phyloP scores from a whole-genome alignment of 2,888 invertebrate species.

The Andrena bucephala region DNA sequence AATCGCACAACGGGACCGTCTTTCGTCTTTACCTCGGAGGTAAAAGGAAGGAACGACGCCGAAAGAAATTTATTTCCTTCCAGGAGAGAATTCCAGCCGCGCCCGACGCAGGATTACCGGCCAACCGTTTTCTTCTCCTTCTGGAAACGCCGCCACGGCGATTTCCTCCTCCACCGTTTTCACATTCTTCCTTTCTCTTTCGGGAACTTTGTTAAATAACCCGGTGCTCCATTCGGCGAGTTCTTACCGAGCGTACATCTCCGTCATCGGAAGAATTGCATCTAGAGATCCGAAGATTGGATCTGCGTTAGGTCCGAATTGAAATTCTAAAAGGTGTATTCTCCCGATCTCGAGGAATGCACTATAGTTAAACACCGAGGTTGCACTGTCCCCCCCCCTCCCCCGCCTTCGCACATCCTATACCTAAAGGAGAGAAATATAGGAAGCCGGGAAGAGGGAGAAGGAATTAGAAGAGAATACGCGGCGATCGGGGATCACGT shows the following conservation, averaged over 20 bases:
- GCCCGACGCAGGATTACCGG: conserved; percentile 7
- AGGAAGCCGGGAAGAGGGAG: not conserved
- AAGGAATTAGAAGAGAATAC: conserved; percentile 13
- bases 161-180: not conserved
- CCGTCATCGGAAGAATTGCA: no score
- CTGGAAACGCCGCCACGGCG: conserved; percentile 6
- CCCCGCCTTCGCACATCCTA: no score
- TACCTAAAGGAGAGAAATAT: no score
- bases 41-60: not conserved
- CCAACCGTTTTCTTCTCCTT: not conserved
- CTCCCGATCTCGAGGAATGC: no score
- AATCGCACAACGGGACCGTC: conserved; percentile 39
- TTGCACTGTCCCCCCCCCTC: no score
- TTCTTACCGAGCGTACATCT: no score
- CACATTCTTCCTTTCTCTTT: not conserved
- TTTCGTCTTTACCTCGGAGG: conserved; percentile 22
- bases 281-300: no score
- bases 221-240: no score
- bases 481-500: conserved; percentile 29
- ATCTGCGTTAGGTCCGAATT: no score
- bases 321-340: no score
- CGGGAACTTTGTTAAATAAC: no score
- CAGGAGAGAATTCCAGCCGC: not conserved
- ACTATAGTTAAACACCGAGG: no score
- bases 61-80: conserved; percentile 23